Base-by-base conservation (phyloP, 2,113 vertebrate genomes). In the Passer montanus region DNA sequence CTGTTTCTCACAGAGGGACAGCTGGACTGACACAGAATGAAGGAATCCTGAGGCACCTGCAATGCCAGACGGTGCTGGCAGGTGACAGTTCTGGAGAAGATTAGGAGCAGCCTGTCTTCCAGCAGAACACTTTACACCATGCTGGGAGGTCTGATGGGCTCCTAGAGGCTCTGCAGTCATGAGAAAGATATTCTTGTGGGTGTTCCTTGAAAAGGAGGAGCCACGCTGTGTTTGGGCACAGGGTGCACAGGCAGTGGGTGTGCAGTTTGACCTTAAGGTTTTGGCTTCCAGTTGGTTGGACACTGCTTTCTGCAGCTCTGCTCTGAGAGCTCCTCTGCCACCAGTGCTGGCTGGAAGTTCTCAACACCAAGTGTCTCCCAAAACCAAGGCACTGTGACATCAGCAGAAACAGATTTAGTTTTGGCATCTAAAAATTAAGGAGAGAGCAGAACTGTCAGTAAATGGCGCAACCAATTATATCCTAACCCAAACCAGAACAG, bases 161-260 rank as follows among this genome's bases (percentile, higher is more conserved):
- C 27, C 1, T 13, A 33, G 64, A 89, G n/a, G 73, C 69, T 17
- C 82, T 46, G 7, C 27, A 75, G 35, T 72, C 77, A 78, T 15
- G 50, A 14, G n/a, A 67, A 87, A 92, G 63, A 35, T 74, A 95
- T 89, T 80, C 90, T 23, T 66, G 26, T 89, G 89, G 50, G 41
- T 87, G 87, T 70, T 89, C 30, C 60, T 55, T 89, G 89, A 47
- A 49, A 53, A 4, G 0, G 18, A 76, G 89, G 90, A 74, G 84
- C 13, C 7, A 5, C 1, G 0, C 78, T 66, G 73, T 50, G 70
- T 74, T 87, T 84, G 84, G 73, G 46, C 46, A 83, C 20, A 27
- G 50, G 41, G 50, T 73, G 31, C 44, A 6, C 62, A 50, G 83
- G 49, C 67, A 41, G 44, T 55, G 82, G 56, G 30, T 3, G 3